Base-by-base conservation (phyloP, 1,140 invertebrate species). In the Colletes gigas region DNA sequence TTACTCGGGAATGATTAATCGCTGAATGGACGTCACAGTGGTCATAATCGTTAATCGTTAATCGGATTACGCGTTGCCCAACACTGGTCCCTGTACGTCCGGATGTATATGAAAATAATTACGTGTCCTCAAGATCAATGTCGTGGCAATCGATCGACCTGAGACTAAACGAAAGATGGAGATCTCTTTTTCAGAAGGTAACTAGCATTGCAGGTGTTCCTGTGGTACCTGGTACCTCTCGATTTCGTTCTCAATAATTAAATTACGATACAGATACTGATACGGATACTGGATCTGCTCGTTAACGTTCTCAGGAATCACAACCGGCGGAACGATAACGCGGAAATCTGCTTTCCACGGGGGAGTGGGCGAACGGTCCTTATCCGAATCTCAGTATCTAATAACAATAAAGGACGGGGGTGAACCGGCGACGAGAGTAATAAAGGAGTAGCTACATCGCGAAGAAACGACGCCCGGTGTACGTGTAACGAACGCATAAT, bases 401-500 rank as follows among this genome's bases (percentile, higher is more conserved):
- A 80, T 73, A 74, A 67, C 70, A 74, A 66, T 74, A 74, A 74
- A 73, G 66, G 76, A 63, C 41, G 30, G 67, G 41, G 50, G 41
- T n/a, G 30, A 66, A n/a, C 66, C 69, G 54, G 17, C 68, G 60
- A 78, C 57, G 47, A 57, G 70, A 52, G 70, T 57, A 79, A 79
- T 79, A 79, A 73, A 66, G 70, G 77, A 8, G 68, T 9, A 39
- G 57, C n/a, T 54, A 19, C 63, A 12, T 44, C 57, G 68, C 15
- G 67, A 59, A 68, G 77, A 62, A 72, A 78, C 59, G 77, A 63
- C n/a, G 12, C 39, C 21, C 15, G 39, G 52, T 19, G 41, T 79
- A 72, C 69, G 77, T 79, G 77, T 79, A 74, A 80, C 76, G 68
- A 78, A 78, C 76, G 76, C 59, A 17, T 63, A 78, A 78, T 78